Conservation (phyloP, 2,797 vertebrate species). For the Menidia menidia region DNA sequence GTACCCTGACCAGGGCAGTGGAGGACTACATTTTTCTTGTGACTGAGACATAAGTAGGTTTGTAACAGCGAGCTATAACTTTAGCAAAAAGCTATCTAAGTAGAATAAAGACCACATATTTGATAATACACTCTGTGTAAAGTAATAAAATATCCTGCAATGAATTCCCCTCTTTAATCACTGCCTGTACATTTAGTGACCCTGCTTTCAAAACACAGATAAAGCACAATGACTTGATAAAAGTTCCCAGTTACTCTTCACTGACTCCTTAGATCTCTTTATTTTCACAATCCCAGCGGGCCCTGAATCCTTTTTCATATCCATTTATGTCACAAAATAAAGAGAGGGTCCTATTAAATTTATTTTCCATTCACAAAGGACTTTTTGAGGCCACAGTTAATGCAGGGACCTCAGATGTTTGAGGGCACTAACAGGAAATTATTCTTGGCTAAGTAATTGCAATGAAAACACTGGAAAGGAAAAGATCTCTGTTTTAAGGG, state of each 20-base stretch:
- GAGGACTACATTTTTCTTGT: too few relatives aligned
- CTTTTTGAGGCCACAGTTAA: slow-evolving; percentile 47
- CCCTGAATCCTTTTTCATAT: slow-evolving; percentile 53
- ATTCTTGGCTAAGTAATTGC: slow-evolving; percentile 64
- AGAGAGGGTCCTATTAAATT: slow-evolving; percentile 39
- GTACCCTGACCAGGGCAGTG: too few relatives aligned
- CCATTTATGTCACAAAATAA: slow-evolving; percentile 32
- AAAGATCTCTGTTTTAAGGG: slow-evolving; percentile 59
- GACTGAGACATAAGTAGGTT: background rate
- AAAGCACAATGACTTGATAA: slow-evolving; percentile 42
- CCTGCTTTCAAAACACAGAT: slow-evolving; percentile 1
- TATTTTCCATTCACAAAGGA: slow-evolving; percentile 53
- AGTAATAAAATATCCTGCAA: slow-evolving; percentile 5
- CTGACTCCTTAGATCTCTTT: slow-evolving; percentile 27
- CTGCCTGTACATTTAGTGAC: slow-evolving; percentile 5
- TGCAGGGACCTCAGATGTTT: slow-evolving; percentile 41
- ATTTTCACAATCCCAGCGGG: slow-evolving; percentile 26
- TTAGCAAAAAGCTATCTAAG: background rate
- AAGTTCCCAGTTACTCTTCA: slow-evolving; percentile 30
- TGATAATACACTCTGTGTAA: background rate
- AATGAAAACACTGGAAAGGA: slow-evolving; percentile 71
- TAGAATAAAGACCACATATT: slow-evolving; percentile 6
- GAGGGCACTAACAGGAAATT: slow-evolving; percentile 69
- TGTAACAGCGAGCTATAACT: background rate
- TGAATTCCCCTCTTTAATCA: slow-evolving; percentile 15